Evolutionary conservation across 2,888 invertebrate genomes (phyloP), one percentile per base, ranked within the genome.

Genomic region (Hybos culiciformis): DNA sequence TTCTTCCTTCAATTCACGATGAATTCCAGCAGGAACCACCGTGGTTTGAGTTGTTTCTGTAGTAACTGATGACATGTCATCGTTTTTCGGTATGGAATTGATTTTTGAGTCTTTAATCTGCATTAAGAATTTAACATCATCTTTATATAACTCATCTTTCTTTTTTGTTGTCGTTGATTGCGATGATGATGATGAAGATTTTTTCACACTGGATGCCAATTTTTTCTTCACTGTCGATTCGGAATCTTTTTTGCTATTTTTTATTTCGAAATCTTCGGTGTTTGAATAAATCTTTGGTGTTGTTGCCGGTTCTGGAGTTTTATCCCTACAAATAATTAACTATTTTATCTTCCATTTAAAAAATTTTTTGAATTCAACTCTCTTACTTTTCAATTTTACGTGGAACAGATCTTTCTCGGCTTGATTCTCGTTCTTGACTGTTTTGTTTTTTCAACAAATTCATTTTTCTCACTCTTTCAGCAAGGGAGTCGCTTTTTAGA

Each of bases 21-120:
- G 20, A 51, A 73, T 72, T 5, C 49, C 44, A 17, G 67, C 62
- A 46, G 74, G 75, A 2, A 77, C 70, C 4, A 81, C 66, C 17
- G 83, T 83, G 1, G 75, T 73, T 37, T 83, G 83, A 0, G 83
- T 83, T 36, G 80, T 80, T 50, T 75, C 74, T 2, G 81, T 79
- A 7, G 60, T 54, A 17, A 56, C 41, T 4, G 59, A 57, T 32
- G 51, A 48, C 21, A 48, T 55, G 41, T 56, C 57, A 31, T 59
- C 51, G 41, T 58, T 54, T 50, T 54, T 55, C 49, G 56, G 46
- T 4, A 43, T 38, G 9, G 29, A 42, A 37, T 50, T 53, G 24
- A 47, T 51, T 37, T 53, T 62, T 23, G 52, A 52, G 48, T 56
- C 56, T 49, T 56, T 57, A 21, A 75, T 74, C 66, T 75, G 73